Conservation (phyloP, 1,140 invertebrate species). For the Caenorhabditis briggsae region DNA sequence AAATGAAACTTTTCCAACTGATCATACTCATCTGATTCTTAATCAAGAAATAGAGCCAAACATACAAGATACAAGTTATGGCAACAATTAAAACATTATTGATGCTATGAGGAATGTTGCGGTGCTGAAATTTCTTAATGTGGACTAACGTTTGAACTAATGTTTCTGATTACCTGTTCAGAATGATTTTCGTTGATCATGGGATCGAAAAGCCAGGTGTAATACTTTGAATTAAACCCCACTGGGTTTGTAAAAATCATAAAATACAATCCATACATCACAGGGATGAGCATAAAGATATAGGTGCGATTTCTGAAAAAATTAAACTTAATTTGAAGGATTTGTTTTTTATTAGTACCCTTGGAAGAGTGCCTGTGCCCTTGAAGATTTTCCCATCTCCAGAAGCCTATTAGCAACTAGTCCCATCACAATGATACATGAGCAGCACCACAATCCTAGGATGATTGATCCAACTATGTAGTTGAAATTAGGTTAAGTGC, state of each 20-base stretch:
- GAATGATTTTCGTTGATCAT: not conserved
- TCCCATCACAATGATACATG: not conserved
- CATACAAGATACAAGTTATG: not conserved
- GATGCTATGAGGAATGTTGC: constrained; percentile 3
- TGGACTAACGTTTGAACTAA: no score
- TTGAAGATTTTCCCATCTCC: not conserved
- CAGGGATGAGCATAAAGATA: not conserved
- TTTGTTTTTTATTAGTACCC: not conserved
- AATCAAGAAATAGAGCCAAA: not conserved
- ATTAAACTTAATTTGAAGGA: not conserved
- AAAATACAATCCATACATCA: not conserved
- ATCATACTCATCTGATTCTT: constrained; percentile 1
- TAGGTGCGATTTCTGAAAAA: not conserved
- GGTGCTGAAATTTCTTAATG: not conserved
- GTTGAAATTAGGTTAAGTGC: not conserved
- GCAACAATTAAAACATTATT: not conserved
- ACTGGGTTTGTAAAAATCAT: not conserved
- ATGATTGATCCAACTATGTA: not conserved
- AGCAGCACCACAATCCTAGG: not conserved
- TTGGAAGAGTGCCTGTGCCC: not conserved
- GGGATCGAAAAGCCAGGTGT: not conserved
- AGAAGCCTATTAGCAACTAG: not conserved
- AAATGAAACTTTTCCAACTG: no score
- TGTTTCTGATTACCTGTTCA: not conserved
- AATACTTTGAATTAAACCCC: not conserved